Evolutionary conservation across 2,797 vertebrate genomes (phyloP), one percentile per base, ranked within the genome.

Genomic region (Graptemys geographica): DNA sequence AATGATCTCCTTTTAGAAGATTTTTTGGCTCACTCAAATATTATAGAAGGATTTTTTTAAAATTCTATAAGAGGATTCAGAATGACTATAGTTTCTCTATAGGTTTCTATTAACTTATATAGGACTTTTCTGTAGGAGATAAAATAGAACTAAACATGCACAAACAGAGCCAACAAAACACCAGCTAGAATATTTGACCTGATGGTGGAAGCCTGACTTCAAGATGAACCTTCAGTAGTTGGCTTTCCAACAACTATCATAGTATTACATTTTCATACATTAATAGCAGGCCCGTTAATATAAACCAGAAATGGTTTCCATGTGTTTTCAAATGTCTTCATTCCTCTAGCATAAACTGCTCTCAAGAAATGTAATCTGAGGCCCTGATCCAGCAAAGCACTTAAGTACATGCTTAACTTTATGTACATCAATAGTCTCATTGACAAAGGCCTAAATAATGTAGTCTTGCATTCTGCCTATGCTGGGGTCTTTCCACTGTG

Each of bases 271-370:
- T 92, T 95, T 95, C 25, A 86, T 81, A 69, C 79, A 87, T 47
- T 87, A 80, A 94, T 92, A 79, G 0, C 86, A 92, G 47, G 65
- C n/a, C 31, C 87, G 84, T 95, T 89, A 91, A 91, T 90, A 92
- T 44, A 91, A 95, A 86, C 7, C 57, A 95, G 65, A 83, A 96
- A 94, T 91, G 72, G 84, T 8, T 95, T 96, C 90, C 86, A 89
- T 44, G 41, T 90, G 84, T 85, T 95, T 84, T 44, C 15, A 69
- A 52, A 86, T 93, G 19, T 44, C 33, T 88, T 11, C 90, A 80
- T 65, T 93, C 79, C 72, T 33, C 33, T 84, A 41, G 87, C 95
- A 93, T 88, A 92, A 74, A 88, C 81, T 95, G 53, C 49, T 86
- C 91, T 93, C 87, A 93, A 92, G 51, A 86, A 33, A 84, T 47